phyloP scores from a whole-genome alignment of 2,113 vertebrate genomes.

The Pica pica region DNA sequence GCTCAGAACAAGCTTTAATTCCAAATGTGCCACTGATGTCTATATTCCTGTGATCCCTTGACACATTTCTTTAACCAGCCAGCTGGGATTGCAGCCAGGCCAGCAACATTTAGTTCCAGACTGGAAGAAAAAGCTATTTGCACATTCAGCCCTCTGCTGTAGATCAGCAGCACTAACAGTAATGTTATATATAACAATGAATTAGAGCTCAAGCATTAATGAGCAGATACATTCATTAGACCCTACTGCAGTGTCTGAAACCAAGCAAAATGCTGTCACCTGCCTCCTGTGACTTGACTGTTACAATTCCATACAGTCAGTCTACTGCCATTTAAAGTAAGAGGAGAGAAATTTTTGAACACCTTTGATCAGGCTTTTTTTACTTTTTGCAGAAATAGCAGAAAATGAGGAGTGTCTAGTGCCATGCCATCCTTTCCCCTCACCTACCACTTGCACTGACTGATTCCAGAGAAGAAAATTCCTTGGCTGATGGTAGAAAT shows the following conservation, averaged over 20 bases:
- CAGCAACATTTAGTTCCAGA: background rate
- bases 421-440: background rate
- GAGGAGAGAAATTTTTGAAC: background rate
- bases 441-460: background rate
- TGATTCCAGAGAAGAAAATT: background rate
- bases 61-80: background rate
- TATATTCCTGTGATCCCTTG: background rate
- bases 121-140: background rate
- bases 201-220: background rate
- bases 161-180: background rate
- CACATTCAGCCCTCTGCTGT: background rate
- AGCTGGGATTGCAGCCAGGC: background rate
- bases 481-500: background rate
- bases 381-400: background rate
- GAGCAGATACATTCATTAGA: background rate
- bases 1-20: constrained; percentile 3
- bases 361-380: background rate
- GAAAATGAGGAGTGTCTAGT: background rate
- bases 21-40: background rate
- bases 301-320: background rate
- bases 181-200: background rate
- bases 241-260: background rate
- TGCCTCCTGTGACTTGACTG: background rate
- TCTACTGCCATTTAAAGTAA: background rate
- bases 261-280: background rate